Evolutionary conservation across 2,113 vertebrate species (phyloP), one percentile per base, ranked within the genome.

Genomic region (Equus quagga): DNA sequence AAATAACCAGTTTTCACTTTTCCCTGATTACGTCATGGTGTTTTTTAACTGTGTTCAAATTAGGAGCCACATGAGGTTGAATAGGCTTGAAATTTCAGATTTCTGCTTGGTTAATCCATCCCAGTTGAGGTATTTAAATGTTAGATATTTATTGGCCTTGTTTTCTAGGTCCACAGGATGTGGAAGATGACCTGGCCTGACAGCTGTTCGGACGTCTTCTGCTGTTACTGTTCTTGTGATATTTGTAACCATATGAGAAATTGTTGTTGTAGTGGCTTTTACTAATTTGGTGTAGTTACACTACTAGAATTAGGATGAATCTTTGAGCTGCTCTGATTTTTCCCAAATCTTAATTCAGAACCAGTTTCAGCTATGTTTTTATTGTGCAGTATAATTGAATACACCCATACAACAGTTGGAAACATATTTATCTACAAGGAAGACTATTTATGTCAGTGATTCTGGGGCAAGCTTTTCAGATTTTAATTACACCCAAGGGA

Each of bases 401-500:
- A 75, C 46, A 76, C 24, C 69, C 31, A 41, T 26, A 46, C n/a
- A 72, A 49, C 41, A 82, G 73, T 96, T 84, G 44, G 84, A 95
- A 97, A 86, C n/a, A 80, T 91, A 83, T 93, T 97, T 97, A 91
- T 97, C 92, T 91, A 54, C 88, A 92, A 62, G 83, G 36, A 94
- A 84, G 83, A 56, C 49, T 91, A 76, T 98, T 97, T 97, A 91
- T 51, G 92, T 67, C 72, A 41, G 75, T 36, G 97, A 49, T 65
- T 98, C 83, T 12, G 83, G 92, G 80, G 84, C 96, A 79, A 36
- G 60, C 64, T 64, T 98, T 98, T 97, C 46, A 44, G 96, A 82
- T 90, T 97, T 93, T 89, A 98, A 98, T 98, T 98, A 96, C 46
- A 70, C 90, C 54, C 92, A 17, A 91, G 97, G 96, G 97, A 91